These are phyloP conservation scores for Loxodonta africana DNA, from an alignment of 2,113 vertebrate species.

Conservation along the genomic window DNA sequence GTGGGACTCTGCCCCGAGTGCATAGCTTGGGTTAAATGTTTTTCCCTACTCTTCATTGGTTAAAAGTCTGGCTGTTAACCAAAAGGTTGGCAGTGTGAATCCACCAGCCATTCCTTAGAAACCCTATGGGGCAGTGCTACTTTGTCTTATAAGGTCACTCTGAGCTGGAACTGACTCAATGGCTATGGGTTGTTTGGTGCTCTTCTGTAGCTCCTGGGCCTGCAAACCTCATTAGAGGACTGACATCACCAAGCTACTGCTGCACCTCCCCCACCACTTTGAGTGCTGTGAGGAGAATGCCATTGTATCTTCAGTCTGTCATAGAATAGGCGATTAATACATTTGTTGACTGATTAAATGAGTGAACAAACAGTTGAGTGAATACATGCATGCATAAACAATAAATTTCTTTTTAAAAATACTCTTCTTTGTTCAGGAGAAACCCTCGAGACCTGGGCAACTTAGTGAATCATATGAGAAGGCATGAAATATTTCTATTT, in stretches of 20 bases:
- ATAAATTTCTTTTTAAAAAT: neutral
- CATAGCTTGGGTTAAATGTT: too few relatives aligned
- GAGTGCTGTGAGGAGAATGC: fast-evolving
- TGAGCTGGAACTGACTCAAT: too few relatives aligned
- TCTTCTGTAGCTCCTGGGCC: neutral
- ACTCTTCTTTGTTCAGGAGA: neutral
- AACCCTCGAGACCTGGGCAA: slow-evolving; percentile 41
- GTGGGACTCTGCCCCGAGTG: neutral
- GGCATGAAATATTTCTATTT: slow-evolving; percentile 4
- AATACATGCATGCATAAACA: neutral
- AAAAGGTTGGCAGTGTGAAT: too few relatives aligned
- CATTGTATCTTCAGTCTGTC: neutral
- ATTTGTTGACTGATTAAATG: neutral
- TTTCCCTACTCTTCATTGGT: neutral
- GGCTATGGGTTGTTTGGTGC: too few relatives aligned
- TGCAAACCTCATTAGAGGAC: neutral
- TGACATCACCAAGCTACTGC: fast-evolving
- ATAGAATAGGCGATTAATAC: neutral
- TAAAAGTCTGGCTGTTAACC: too few relatives aligned
- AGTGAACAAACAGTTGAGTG: neutral
- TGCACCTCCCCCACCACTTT: fast-evolving
- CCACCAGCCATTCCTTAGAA: too few relatives aligned
- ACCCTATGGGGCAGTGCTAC: too few relatives aligned
- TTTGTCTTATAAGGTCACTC: too few relatives aligned
- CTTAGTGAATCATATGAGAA: neutral